These are phyloP conservation scores for Ormyrus nitidulus DNA, from an alignment of 2,888 invertebrate genomes.

Conservation along the genomic window DNA sequence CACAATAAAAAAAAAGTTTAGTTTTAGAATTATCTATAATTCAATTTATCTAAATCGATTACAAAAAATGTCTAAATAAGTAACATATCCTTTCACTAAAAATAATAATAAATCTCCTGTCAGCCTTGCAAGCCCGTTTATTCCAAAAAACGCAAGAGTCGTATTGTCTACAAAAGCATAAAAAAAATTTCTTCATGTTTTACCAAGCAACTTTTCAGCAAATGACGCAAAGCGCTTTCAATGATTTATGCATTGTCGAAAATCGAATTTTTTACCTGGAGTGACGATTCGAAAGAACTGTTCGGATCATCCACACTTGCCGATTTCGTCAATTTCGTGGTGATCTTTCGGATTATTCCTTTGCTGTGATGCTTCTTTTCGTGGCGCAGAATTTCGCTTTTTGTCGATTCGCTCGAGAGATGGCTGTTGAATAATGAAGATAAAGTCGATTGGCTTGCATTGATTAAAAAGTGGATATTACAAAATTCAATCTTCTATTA, in stretches of 20 bases:
- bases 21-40: neutral
- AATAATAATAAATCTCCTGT: constrained; percentile 3
- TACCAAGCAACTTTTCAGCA: neutral
- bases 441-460: constrained; percentile 28
- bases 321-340: constrained; percentile 89
- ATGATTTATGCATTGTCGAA: neutral
- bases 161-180: constrained; percentile 46
- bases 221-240: neutral
- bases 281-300: constrained; percentile 69
- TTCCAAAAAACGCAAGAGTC: constrained; percentile 55
- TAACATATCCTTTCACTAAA: constrained; percentile 5
- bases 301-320: constrained; percentile 86
- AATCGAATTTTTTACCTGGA: constrained; percentile 65
- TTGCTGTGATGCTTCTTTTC: constrained; percentile 86
- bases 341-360: constrained; percentile 88
- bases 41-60: constrained; percentile 25
- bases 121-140: constrained; percentile 31
- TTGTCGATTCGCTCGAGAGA: constrained; percentile 89
- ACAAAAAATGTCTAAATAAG: constrained; percentile 18
- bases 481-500: too few species aligned
- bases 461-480: constrained; percentile 26
- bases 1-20: neutral
- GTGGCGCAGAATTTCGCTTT: constrained; percentile 86
- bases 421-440: constrained; percentile 76
- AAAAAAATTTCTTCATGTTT: constrained; percentile 21